A percentile compares a stretch with the other conserved stretches of the same genome.
Conservation (phyloP, 2,888 invertebrate genomes). For the Mythimna impura region DNA sequence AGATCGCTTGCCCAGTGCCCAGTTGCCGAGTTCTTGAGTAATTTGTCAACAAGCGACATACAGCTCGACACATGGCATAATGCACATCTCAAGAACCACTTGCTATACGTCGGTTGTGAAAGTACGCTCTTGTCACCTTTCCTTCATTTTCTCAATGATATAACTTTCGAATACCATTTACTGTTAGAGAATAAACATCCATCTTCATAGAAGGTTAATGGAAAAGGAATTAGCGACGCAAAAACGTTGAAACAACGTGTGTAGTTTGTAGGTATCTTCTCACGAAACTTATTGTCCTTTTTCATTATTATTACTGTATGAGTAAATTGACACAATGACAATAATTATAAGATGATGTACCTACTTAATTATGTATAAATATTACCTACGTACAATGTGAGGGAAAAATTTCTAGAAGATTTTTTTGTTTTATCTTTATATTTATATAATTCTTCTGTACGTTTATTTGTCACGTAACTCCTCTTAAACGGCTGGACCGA, state of each 20-base stretch:
- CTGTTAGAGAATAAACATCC: constrained; percentile 33
- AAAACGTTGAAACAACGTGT: neutral
- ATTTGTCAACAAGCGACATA: constrained; percentile 40
- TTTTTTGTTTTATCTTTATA: no score
- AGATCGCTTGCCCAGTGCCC: neutral
- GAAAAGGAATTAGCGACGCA: constrained; percentile 19
- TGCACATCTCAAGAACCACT: constrained; percentile 41
- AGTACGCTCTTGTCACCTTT: constrained; percentile 58
- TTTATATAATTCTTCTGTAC: no score
- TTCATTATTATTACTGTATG: constrained; percentile 18
- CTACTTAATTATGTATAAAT: neutral
- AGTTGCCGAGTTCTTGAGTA: constrained; percentile 36
- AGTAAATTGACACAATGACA: constrained; percentile 8
- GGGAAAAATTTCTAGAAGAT: no score
- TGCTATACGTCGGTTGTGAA: constrained; percentile 61
- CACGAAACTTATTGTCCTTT: constrained; percentile 52
- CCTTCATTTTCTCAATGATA: constrained; percentile 60
- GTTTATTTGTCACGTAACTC: no score
- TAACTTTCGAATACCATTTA: constrained; percentile 61
- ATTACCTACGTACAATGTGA: neutral
- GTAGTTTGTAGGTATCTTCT: constrained; percentile 36
- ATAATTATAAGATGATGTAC: constrained; percentile 26
- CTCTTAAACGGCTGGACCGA: no score
- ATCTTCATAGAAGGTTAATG: constrained; percentile 33
- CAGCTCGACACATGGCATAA: constrained; percentile 43